Conservation (phyloP, 2,113 vertebrate species). For the Balaeniceps rex region DNA sequence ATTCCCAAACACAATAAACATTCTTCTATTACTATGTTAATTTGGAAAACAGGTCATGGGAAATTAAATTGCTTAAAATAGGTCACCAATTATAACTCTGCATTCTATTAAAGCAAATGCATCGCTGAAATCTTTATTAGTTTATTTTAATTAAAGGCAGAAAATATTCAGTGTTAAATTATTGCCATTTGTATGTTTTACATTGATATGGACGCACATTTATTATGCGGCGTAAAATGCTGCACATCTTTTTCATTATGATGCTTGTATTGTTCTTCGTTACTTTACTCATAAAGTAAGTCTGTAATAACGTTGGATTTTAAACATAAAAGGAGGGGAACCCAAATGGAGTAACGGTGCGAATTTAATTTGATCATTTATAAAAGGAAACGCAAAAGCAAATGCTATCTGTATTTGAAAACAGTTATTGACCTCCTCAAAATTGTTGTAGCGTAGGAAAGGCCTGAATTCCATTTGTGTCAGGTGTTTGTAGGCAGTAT, state of each 20-base stretch:
- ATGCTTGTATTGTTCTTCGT: not conserved
- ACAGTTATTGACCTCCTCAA: not conserved
- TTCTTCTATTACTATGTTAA: conserved; percentile 70
- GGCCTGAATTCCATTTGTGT: not conserved
- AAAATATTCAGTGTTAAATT: conserved; percentile 50
- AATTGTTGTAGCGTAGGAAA: not conserved
- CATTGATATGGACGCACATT: not conserved
- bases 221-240: conserved; percentile 19
- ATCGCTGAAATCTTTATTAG: conserved; percentile 72
- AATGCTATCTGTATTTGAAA: not conserved
- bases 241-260: conserved; percentile 11
- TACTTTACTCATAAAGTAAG: not conserved
- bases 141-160: conserved; percentile 72
- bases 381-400: not conserved
- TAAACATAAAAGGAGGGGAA: conserved; percentile 6
- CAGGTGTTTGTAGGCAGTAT: accelerated
- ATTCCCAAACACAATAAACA: conserved; percentile 60
- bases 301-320: not conserved
- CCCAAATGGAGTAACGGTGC: not conserved
- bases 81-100: conserved; percentile 76
- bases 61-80: conserved; percentile 83
- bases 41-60: conserved; percentile 79
- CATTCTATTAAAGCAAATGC: conserved; percentile 71
- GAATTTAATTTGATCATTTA: not conserved
- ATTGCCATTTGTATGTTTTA: conserved; percentile 38